Base-by-base conservation (phyloP, 2,888 invertebrate species). In the Orthosia incerta region DNA sequence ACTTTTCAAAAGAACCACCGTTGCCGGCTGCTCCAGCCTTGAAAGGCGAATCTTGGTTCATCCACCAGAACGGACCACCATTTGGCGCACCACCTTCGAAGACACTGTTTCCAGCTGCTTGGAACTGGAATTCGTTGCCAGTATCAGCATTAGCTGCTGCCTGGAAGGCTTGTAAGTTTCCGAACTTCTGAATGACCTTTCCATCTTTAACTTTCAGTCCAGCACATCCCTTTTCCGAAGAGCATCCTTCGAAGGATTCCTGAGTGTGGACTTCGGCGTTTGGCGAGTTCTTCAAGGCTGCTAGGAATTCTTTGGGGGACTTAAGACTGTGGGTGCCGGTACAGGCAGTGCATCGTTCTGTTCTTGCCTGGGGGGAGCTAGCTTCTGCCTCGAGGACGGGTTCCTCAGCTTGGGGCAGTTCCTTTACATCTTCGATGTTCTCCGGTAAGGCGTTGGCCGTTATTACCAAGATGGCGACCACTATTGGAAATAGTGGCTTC, bases 61-160 rank as follows among this genome's bases (percentile, higher is more conserved):
- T 96, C 97, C 97, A 97, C 97, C 97, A 97, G 90, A 96, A 97
- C 0, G 96, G 96, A 20, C 91, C 93, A n/a, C 92, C 91, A 4
- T 89, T 90, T 0, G 92, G 89, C 0, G 92, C 82, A 3, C 88
- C 92, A 5, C 92, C 93, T 78, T 94, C 93, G 0, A 95, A 91
- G 0, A 93, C 89, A 9, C 89, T 89, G 18, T 89, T 91, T 0
- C 93, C 94, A 20, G 94, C 93, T 0, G 94, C 89, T 55, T 96
- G 95, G 91, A 96, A 96, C 5, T 89, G 90, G 84, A 94, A 95
- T 65, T 95, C 94, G 16, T 94, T 94, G 15, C 89, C 91, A 0
- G 84, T 73, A 50, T 94, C 89, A 2, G 93, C 91, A 0, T 91
- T 89, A 0, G 92, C 92, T 0, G 95, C 95, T 0, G 93, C 90